Evolutionary conservation across 2,888 invertebrate genomes (phyloP).

Genomic region (Rotaria socialis): DNA sequence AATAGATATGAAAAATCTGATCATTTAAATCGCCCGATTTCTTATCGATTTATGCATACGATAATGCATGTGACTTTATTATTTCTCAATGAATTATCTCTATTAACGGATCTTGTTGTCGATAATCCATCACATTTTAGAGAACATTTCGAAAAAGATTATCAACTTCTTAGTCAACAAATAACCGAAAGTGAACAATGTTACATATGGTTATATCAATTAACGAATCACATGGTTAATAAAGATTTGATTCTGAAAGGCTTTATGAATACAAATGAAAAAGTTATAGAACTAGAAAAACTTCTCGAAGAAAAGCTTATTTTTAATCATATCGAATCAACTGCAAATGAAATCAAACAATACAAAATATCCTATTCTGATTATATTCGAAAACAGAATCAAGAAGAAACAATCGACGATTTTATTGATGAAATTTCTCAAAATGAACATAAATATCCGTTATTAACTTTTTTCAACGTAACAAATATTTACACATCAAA

Average conservation of each 20-base stretch:
- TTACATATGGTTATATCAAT: constrained; percentile 28
- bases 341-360: neutral
- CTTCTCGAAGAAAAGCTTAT: neutral
- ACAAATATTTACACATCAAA: constrained; percentile 25
- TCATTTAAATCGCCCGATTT: constrained; percentile 12
- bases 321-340: constrained; percentile 14
- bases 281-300: constrained; percentile 7
- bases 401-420: neutral
- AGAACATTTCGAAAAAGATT: constrained; percentile 23
- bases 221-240: neutral
- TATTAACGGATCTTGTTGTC: neutral
- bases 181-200: neutral
- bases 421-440: neutral
- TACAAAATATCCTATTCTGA: constrained; percentile 8
- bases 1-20: constrained; percentile 2
- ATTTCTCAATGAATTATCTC: neutral
- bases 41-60: constrained; percentile 19
- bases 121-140: neutral
- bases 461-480: constrained; percentile 1
- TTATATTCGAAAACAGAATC: neutral
- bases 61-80: neutral
- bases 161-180: neutral
- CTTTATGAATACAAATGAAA: constrained; percentile 6
- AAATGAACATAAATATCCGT: neutral
- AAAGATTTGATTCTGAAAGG: neutral